Evolutionary conservation across 2,113 vertebrate species (phyloP), one percentile per base, ranked within the genome.

Genomic region (Microcebus ravelobensis): DNA sequence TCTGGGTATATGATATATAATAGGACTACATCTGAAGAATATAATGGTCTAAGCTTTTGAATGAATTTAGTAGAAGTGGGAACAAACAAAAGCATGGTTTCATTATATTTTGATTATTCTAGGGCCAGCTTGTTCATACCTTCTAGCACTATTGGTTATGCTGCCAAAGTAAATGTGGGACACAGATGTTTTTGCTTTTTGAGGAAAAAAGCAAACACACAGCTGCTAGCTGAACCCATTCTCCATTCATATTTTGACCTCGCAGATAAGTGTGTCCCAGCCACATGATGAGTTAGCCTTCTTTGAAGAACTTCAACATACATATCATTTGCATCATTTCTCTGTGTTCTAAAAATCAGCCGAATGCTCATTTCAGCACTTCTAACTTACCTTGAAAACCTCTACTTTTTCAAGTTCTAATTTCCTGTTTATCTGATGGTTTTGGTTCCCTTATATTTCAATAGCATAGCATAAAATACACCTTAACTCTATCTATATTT

Each of bases 41-140:
- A 42, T 73, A 83, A 50, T 59, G 34, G 52, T n/a, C 39, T 87
- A 20, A 73, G 25, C 42, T 74, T 91, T 59, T 83, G 61, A 5
- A 71, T 21, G 13, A 86, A 48, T 48, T 95, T 59, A 50, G 45
- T 52, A 67, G 17, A 93, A 92, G 18, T 36, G n/a, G 87, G 96
- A 71, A 42, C 39, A 82, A 83, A 70, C 4, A 50, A 74, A 80
- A 87, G 21, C 12, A 14, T 71, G 25, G 29, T 92, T 95, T 90
- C 21, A n/a, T 80, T 83, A 84, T 17, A 29, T 90, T 94, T 94
- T 81, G 27, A 71, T 83, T 45, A 55, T 96, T 83, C 55, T 81
- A 67, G 48, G 71, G 74, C 67, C 57, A 42, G 48, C 45, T 52
- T 76, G 48, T 79, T 97, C 84, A n/a, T 61, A 39, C 27, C 25